Conservation (phyloP, 2,113 vertebrate genomes). For the Lynx canadensis region DNA sequence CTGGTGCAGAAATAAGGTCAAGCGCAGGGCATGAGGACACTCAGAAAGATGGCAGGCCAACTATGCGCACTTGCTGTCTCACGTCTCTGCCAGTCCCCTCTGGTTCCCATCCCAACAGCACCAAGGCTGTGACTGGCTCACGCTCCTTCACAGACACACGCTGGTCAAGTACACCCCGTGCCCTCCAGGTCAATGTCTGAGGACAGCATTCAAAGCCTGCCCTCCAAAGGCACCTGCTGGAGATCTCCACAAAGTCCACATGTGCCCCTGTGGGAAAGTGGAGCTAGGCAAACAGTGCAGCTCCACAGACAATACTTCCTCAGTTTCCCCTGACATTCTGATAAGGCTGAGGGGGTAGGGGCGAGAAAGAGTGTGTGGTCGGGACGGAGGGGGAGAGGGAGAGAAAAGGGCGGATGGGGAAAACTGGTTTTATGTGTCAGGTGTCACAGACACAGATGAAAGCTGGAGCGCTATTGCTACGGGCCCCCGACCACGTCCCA, state of each 20-base stretch:
- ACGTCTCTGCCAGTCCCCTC: background rate
- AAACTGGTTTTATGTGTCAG: background rate
- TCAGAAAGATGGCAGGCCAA: background rate
- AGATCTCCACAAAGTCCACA: background rate
- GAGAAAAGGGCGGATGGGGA: background rate
- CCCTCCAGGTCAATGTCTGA: background rate
- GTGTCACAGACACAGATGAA: background rate
- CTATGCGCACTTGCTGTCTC: accelerated
- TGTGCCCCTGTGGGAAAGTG: background rate
- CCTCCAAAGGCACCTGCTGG: background rate
- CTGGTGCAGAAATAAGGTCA: background rate
- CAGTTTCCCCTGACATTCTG: background rate
- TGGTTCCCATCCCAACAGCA: background rate
- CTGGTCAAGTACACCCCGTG: too few relatives aligned
- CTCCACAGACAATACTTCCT: background rate
- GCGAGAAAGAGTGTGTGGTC: background rate
- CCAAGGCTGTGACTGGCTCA: background rate
- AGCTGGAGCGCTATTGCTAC: background rate
- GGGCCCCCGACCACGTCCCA: background rate
- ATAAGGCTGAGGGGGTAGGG: background rate
- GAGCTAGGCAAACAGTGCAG: background rate
- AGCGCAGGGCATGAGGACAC: background rate
- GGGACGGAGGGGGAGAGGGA: too few relatives aligned
- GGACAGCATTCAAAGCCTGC: background rate
- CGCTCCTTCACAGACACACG: background rate